phyloP scores from a whole-genome alignment of 2,888 invertebrate genomes.

The Crepidodera aurea region DNA sequence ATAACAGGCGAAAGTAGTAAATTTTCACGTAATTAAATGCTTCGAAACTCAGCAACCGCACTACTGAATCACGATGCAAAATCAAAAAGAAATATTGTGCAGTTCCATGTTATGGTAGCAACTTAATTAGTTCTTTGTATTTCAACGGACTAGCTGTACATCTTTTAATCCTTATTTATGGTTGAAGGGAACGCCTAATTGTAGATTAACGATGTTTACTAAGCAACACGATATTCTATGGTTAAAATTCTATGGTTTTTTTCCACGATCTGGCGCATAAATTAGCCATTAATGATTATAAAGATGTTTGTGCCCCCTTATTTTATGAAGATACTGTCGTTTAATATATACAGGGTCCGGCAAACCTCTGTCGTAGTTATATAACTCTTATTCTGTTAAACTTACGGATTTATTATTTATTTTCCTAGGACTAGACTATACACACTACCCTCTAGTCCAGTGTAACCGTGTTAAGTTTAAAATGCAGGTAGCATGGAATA shows the following conservation, averaged over 20 bases:
- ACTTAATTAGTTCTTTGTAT: slow-evolving; percentile 46
- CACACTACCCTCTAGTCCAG: neutral
- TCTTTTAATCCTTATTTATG: slow-evolving; percentile 39
- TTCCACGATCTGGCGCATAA: neutral
- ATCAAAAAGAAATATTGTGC: slow-evolving; percentile 44
- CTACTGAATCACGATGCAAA: slow-evolving; percentile 38
- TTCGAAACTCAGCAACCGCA: slow-evolving; percentile 31
- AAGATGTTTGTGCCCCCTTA: neutral
- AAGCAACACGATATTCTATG: slow-evolving; percentile 18
- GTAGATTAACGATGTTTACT: slow-evolving; percentile 37
- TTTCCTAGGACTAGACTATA: too few relatives aligned
- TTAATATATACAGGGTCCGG: too few relatives aligned
- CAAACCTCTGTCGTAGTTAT: too few relatives aligned
- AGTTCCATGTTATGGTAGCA: slow-evolving; percentile 42
- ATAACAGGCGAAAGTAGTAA: slow-evolving; percentile 38
- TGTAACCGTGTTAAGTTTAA: slow-evolving; percentile 25
- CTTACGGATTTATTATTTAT: too few relatives aligned
- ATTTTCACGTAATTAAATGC: slow-evolving; percentile 43
- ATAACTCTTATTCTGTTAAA: too few relatives aligned
- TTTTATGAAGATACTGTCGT: too few relatives aligned
- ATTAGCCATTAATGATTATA: slow-evolving; percentile 8
- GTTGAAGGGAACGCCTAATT: slow-evolving; percentile 32
- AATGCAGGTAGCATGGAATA: slow-evolving; percentile 38
- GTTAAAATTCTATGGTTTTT: slow-evolving; percentile 1
- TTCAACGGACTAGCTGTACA: slow-evolving; percentile 33